A percentile compares a stretch with the other conserved stretches of the same genome.
Evolutionary conservation across 2,888 invertebrate species (phyloP).

Genomic region (Zelleria hepariella): DNA sequence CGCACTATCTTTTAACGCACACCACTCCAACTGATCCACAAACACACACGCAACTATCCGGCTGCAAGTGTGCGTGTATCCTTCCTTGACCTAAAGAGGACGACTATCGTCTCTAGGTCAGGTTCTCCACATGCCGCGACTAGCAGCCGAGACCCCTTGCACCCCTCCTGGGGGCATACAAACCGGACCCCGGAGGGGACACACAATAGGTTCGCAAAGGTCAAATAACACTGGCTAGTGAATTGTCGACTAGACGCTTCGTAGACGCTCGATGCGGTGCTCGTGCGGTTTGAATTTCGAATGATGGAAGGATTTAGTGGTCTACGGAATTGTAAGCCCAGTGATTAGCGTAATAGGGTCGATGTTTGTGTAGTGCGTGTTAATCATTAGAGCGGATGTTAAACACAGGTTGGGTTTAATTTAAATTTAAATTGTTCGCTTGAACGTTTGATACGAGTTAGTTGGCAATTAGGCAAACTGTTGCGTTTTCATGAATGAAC

Average conservation of each 20-base stretch:
- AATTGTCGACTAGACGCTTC: slow-evolving; percentile 51
- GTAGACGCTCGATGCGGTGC: slow-evolving; percentile 35
- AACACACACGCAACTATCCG: not conserved
- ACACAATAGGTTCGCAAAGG: slow-evolving; percentile 30
- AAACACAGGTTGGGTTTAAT: not conserved
- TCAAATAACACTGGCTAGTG: slow-evolving; percentile 34
- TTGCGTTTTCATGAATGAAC: not conserved
- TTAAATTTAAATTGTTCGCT: not conserved
- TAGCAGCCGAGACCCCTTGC: slow-evolving; percentile 28
- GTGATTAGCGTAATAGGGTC: not conserved
- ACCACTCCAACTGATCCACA: slow-evolving; percentile 7
- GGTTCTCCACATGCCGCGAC: slow-evolving; percentile 54
- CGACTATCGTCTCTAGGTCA: slow-evolving; percentile 67
- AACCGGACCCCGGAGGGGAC: slow-evolving; percentile 20
- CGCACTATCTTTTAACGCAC: slow-evolving; percentile 10
- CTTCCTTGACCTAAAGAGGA: slow-evolving; percentile 68
- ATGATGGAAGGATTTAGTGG: not conserved
- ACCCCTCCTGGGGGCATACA: slow-evolving; percentile 12
- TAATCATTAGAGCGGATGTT: slow-evolving; percentile 1
- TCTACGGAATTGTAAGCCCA: not conserved
- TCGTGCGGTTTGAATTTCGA: slow-evolving; percentile 4
- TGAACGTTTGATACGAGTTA: not conserved
- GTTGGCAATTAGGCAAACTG: not conserved
- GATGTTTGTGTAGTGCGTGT: not conserved
- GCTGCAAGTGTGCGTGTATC: slow-evolving; percentile 58